Base-by-base conservation (phyloP, 2,888 invertebrate species). In the Pachymerium ferrugineum region DNA sequence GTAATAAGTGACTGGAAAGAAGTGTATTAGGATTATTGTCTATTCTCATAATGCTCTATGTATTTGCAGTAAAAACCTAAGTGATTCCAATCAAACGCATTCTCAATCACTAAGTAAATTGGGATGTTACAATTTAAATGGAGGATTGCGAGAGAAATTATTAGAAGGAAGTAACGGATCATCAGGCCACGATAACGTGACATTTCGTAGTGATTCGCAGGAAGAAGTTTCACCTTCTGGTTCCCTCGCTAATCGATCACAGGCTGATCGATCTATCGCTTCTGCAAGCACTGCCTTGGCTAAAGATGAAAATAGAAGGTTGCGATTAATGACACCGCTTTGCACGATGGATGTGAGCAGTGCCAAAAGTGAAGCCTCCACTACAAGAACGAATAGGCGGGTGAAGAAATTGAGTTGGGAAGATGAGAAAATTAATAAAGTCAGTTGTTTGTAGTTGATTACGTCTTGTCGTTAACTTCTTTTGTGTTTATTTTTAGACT, bases 351-450 rank as follows among this genome's bases (percentile, higher is more conserved):
- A 72, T 42, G 38, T 72, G 25, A 22, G 42, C 29, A 33, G 47
- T 35, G 35, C 28, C 38, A 73, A 54, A 29, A 73, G 33, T 54
- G 33, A 68, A 25, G 35, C 35, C 28, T 42, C 22, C 14, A 31
- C 47, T 14, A 16, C 22, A 14, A 74, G 62, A 47, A 33, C 71
- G 4, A 74, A 71, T 69, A 87, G 88, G 72, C 83, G 90, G 70
- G 89, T 90, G 76, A 92, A 92, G 83, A 90, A 91, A 80, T 85
- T 92, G 72, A 90, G 90, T 81, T 92, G 90, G 90, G 89, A 88
- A 79, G 90, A 90, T 80, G 88, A 85, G 73, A 77, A 78, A 22
- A 75, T 76, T 35, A 75, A 75, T 47, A 75, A 76, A 76, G 78
- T 78, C 22, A 1, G 10, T 12, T 68, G 19, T 28, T 29, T 3